Evolutionary conservation across 2,113 vertebrate genomes (phyloP).

Genomic region (Scolopax mira): DNA sequence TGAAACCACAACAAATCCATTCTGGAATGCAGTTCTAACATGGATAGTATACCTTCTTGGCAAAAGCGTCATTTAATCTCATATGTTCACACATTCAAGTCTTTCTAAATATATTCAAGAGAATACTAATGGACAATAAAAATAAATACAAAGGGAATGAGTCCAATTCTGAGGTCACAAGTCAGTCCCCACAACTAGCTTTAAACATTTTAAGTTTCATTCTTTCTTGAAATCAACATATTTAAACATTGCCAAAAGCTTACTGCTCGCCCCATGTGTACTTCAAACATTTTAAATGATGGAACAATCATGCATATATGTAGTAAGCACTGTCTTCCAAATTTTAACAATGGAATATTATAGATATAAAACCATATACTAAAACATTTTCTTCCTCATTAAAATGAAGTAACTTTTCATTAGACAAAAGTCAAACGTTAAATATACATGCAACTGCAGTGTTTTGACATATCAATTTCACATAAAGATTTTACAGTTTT

Average conservation of each 20-base stretch:
- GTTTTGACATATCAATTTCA: background rate
- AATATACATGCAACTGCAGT: background rate
- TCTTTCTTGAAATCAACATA: background rate
- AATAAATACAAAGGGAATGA: background rate
- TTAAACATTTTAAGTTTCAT: background rate
- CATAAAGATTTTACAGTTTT: background rate
- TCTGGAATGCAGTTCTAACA: background rate
- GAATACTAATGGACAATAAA: background rate
- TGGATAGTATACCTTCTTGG: background rate
- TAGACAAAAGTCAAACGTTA: background rate
- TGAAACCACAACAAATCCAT: background rate
- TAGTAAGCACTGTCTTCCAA: background rate
- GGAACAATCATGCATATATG: background rate
- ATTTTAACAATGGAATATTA: background rate
- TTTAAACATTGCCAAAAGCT: background rate
- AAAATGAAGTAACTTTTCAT: background rate
- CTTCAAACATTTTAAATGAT: background rate
- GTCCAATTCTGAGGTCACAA: background rate
- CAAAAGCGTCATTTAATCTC: background rate
- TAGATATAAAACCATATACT: background rate
- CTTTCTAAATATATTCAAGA: background rate
- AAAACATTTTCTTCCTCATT: slow-evolving; percentile 1
- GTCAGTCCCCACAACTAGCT: background rate
- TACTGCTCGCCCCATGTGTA: background rate
- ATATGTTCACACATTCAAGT: background rate